phyloP scores from a whole-genome alignment of 2,113 vertebrate genomes.

The Malurus cyaneus region DNA sequence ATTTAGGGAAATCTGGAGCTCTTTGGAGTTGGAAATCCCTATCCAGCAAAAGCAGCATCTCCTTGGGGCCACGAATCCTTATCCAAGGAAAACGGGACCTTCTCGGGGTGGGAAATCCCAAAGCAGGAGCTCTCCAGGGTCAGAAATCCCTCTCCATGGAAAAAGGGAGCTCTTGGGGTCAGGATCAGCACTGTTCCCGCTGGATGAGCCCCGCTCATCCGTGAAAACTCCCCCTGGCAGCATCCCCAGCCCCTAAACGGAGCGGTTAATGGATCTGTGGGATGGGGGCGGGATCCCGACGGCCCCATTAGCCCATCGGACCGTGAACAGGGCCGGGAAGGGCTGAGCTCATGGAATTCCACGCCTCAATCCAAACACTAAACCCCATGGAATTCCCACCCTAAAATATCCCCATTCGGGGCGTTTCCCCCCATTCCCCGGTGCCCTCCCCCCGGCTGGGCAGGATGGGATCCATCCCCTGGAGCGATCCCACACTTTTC shows the following conservation, averaged over 20 bases:
- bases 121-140: neutral
- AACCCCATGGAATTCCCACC: neutral
- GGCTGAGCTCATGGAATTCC: neutral
- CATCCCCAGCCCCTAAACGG: neutral
- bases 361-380: neutral
- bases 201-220: neutral
- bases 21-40: neutral
- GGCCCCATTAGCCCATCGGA: neutral
- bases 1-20: neutral
- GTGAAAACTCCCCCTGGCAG: neutral
- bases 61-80: neutral
- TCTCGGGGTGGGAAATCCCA: accelerated
- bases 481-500: neutral
- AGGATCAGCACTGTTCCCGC: neutral
- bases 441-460: neutral
- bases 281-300: neutral
- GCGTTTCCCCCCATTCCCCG: neutral
- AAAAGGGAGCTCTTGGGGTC: neutral
- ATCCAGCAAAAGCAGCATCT: accelerated
- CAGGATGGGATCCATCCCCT: neutral
- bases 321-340: neutral
- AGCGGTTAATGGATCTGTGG: neutral
- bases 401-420: neutral
- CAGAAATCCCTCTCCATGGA: neutral
- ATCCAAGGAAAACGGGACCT: neutral